Base-by-base conservation (phyloP, 2,113 vertebrate species). In the Clarias macrocephalus region DNA sequence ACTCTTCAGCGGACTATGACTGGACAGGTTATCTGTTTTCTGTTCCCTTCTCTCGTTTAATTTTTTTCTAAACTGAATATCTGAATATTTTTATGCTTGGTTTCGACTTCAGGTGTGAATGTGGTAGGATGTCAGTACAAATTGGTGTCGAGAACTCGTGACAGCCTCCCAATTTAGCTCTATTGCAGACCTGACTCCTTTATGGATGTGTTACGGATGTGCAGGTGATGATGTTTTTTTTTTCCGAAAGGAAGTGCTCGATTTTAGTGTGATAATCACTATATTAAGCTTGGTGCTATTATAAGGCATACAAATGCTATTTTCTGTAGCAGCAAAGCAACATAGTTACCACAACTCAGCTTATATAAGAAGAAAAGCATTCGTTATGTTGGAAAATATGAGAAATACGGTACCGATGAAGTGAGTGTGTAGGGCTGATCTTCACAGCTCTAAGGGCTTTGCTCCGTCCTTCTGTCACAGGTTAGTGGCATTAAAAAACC, bases 401-500 rank as follows among this genome's bases (percentile, higher is more conserved):
- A 76, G 21, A 62, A 75, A 77, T 77, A 52, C 0, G 25, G 48
- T 86, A 12, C 48, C 66, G 68, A 56, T 37, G 28, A 79, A 65
- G 54, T 77, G 60, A 12, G 15, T 66, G 62, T 66, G 62, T 57
- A 15, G 42, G 18, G 37, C 62, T 66, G 81, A 42, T n/a, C 33
- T 42, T 82, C 65, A 48, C 30, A 10, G 75, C 21, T 48, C 52
- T 30, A 66, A 57, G 81, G 56, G 68, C 33, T 83, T 72, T 76
- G 57, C 72, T 83, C 57, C 59, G n/a, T 82, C 80, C 57, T 87
- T 59, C 70, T 23, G 66, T 83, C 70, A 68, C 81, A 79, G 81
- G 60, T 70, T 83, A 76, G 81, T 54, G 57, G 86, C 77, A 87
- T 87, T 79, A 87, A 83, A 48, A 87, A 87, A 87, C 81, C 86